These are phyloP conservation scores for Spizaetus ornatus DNA, from an alignment of 2,113 vertebrate species.

Conservation along the genomic window DNA sequence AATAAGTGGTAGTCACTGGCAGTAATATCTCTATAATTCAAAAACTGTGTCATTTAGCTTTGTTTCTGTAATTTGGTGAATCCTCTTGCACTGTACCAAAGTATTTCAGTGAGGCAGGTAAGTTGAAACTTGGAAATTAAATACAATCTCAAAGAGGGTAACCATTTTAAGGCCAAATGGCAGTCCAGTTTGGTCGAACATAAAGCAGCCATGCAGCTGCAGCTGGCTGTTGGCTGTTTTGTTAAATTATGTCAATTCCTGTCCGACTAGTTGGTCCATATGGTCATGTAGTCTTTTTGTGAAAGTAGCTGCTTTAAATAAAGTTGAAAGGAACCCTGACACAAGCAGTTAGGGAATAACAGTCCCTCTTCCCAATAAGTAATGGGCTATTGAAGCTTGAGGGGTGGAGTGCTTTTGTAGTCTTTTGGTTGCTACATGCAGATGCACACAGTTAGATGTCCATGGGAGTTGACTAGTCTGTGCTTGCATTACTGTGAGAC, in stretches of 20 bases:
- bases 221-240: neutral
- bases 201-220: neutral
- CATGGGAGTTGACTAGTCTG: neutral
- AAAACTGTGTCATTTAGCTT: fast-evolving
- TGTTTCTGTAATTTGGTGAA: neutral
- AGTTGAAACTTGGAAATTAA: neutral
- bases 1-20: neutral
- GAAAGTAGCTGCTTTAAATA: neutral
- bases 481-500: neutral
- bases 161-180: neutral
- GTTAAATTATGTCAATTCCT: neutral
- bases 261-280: fast-evolving
- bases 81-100: neutral
- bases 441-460: neutral
- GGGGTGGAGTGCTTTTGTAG: neutral
- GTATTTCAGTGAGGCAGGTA: neutral
- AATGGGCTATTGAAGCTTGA: neutral
- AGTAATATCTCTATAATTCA: neutral
- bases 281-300: neutral
- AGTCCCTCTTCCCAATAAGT: neutral
- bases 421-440: neutral
- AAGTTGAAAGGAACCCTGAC: neutral
- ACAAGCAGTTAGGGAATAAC: neutral
- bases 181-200: fast-evolving
- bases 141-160: neutral